Evolutionary conservation across 1,140 invertebrate genomes (phyloP).

Genomic region (Lasaia peninsularis): DNA sequence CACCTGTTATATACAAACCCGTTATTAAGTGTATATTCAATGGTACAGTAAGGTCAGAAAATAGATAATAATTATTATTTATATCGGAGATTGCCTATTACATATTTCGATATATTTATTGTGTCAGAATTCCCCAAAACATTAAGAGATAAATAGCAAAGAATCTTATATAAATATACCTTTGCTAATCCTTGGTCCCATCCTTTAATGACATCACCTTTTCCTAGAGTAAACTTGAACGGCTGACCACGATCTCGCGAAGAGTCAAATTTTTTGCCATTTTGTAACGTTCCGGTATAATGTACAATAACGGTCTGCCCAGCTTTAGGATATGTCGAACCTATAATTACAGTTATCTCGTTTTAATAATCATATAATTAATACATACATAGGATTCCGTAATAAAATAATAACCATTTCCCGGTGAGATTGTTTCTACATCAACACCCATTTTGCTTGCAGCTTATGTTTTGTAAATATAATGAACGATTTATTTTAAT

Average conservation of each 20-base stretch:
- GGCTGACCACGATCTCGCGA: slow-evolving; percentile 94
- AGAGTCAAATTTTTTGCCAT: slow-evolving; percentile 95
- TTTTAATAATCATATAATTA: neutral
- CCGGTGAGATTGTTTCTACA: slow-evolving; percentile 84
- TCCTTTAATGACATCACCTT: slow-evolving; percentile 96
- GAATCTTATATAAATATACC: slow-evolving; percentile 61
- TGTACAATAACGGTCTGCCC: slow-evolving; percentile 96
- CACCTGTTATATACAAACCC: too few species aligned
- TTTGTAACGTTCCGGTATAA: slow-evolving; percentile 92
- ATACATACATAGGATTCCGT: neutral
- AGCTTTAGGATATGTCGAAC: slow-evolving; percentile 91
- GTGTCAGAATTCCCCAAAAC: too few species aligned
- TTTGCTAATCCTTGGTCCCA: slow-evolving; percentile 97
- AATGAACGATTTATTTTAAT: neutral
- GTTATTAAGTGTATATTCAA: neutral
- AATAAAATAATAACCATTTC: slow-evolving; percentile 81
- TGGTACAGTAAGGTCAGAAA: too few species aligned
- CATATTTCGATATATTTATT: too few species aligned
- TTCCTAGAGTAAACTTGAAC: slow-evolving; percentile 95
- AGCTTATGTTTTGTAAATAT: neutral
- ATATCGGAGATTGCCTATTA: too few species aligned
- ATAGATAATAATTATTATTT: too few species aligned
- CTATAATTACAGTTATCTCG: slow-evolving; percentile 74
- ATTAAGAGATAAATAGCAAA: too few species aligned
- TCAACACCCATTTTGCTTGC: slow-evolving; percentile 84